Evolutionary conservation across 2,888 invertebrate species (phyloP).

Genomic region (Chymomyza fuscimana): DNA sequence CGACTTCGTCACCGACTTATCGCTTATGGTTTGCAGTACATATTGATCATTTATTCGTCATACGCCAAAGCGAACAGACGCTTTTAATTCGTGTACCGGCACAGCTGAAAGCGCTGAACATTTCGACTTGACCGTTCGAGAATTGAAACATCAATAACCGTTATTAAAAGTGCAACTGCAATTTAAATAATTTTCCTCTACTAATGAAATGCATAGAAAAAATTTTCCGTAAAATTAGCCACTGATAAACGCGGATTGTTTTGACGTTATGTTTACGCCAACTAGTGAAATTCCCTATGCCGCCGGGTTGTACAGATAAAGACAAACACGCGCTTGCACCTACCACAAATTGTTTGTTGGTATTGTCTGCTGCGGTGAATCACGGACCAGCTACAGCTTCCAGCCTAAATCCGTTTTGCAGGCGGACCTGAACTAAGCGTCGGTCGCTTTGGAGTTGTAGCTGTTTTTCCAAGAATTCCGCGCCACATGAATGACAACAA

Average conservation of each 20-base stretch:
- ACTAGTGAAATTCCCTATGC: conserved; percentile 28
- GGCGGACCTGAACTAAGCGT: conserved; percentile 11
- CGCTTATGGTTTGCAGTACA: background rate
- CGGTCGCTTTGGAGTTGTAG: background rate
- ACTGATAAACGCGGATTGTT: background rate
- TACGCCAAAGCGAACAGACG: conserved; percentile 52
- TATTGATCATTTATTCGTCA: conserved; percentile 55
- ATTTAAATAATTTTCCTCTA: conserved; percentile 2
- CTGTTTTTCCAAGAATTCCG: background rate
- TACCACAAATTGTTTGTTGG: background rate
- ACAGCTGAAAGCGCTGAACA: conserved; percentile 19
- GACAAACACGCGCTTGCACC: background rate
- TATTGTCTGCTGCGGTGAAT: background rate
- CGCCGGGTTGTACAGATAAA: background rate
- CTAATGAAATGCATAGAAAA: conserved; percentile 12
- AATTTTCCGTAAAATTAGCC: conserved; percentile 31
- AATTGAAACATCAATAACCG: conserved; percentile 35
- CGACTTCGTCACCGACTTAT: background rate
- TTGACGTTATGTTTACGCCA: conserved; percentile 13
- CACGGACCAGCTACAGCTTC: background rate
- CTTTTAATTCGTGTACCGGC: conserved; percentile 2
- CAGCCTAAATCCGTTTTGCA: conserved; percentile 26
- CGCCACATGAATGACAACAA: background rate
- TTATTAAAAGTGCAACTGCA: conserved; percentile 43
- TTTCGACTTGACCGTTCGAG: conserved; percentile 4